Base-by-base conservation (phyloP, 2,113 vertebrate genomes). In the Pelmatolapia mariae region DNA sequence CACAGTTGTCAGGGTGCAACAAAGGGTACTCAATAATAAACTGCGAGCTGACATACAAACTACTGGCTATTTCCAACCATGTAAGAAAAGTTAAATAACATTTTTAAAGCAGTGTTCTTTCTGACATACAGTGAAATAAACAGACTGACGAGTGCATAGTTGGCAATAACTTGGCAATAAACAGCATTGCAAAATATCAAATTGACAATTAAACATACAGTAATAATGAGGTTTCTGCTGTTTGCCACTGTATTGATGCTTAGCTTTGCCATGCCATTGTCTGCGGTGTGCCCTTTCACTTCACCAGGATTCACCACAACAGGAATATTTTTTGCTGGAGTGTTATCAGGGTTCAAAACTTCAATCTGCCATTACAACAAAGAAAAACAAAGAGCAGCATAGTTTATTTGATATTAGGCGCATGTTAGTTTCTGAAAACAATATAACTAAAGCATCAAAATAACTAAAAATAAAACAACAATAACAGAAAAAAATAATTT, bases 271-370 rank as follows among this genome's bases (percentile, higher is more conserved):
- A 95, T n/a, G 10, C 97, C 96, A 2, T 91, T 86, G 10, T 2
- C 8, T 13, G 2, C 10, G 11, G 91, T 96, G 6, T 0, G 0
- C 3, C 9, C 22, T 2, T 1, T 1, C 5, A 81, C 3, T 0
- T 63, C 2, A 0, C 53, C 56, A 5, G 86, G 16, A 12, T 56
- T 13, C 9, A 91, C 80, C 50, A 6, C 36, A 12, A 97, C 26
- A 0, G 11, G 18, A 36, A 97, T 22, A 1, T 4, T 2, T n/a
- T 16, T 3, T 52, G 96, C 96, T 11, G 97, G 96, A 10, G 92
- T 94, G 9, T 84, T 93, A 38, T 97, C 96, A 29, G 96, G 97
- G 83, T 96, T 96, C 38, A 92, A 86, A 78, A 97, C 93, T 1
- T 92, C 92, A 80, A 97, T 91, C 97, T 97, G 63, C 19, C 19